Base-by-base conservation (phyloP, 2,113 vertebrate genomes). In the Eolophus roseicapilla region DNA sequence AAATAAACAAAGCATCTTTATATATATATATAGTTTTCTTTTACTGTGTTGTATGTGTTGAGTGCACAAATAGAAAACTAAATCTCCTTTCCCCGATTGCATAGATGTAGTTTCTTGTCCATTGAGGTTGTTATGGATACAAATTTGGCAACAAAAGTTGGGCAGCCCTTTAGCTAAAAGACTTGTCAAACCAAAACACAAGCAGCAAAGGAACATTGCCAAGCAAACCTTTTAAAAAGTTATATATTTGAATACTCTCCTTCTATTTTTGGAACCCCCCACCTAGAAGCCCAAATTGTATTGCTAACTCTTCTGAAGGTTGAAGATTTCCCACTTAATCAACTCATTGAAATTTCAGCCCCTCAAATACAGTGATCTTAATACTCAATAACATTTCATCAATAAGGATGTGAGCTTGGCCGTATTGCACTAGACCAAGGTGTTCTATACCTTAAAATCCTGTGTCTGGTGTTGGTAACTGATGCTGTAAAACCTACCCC, bases 111-210 rank as follows among this genome's bases (percentile, higher is more conserved):
- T 52, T 93, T 97, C 91, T 94, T 94, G 78, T 90, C 78, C 53
- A 77, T 53, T 75, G 83, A 93, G 37, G 75, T 90, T 63, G 59
- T 84, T 92, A 50, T 91, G 90, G 90, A 88, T 95, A 94, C 59
- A 95, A 94, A 96, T 97, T 91, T 93, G 92, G 71, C 55, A 86
- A 74, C 46, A 92, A 52, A 96, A 95, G 77, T 88, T 82, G 85
- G 76, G 68, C 94, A 96, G 92, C 16, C 57, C 88, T 96, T 86
- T 78, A 92, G 55, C 86, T 97, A 81, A 97, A 96, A 95, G 88
- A 46, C 70, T 97, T 88, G 76, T 86, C 90, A 96, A 96, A 95
- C 88, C 50, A 95, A 92, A 97, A 95, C 60, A 50, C 20, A 68
- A 13, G 41, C 11, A 63, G 14, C 28, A 49, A 49, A 90, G 43